Conservation (phyloP, 2,797 vertebrate species). For the Neosilurus hyrtlii region DNA sequence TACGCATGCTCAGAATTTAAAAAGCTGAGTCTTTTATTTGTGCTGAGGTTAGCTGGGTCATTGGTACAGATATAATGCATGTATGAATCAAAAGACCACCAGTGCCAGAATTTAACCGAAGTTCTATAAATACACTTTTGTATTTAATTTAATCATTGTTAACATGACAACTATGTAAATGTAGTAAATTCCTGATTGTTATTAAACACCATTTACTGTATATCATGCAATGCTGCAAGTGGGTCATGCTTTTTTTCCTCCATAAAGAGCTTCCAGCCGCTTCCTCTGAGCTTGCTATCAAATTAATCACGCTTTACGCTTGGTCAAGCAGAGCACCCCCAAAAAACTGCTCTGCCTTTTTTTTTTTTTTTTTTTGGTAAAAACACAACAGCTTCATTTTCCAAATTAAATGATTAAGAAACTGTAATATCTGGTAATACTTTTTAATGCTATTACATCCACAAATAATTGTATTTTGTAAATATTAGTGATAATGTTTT, state of each 20-base stretch:
- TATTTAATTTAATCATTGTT: slow-evolving; percentile 28
- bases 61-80: slow-evolving; percentile 28
- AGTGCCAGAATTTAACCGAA: slow-evolving; percentile 37
- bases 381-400: background rate
- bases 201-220: slow-evolving; percentile 55
- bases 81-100: slow-evolving; percentile 37
- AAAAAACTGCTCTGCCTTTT: slow-evolving; percentile 57
- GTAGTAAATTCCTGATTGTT: slow-evolving; percentile 43
- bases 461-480: background rate
- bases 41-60: slow-evolving; percentile 14
- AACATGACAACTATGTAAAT: slow-evolving; percentile 47
- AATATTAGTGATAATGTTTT: background rate
- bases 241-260: slow-evolving; percentile 73
- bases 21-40: slow-evolving; percentile 28
- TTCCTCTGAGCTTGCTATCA: slow-evolving; percentile 78
- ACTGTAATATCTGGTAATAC: background rate
- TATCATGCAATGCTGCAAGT: slow-evolving; percentile 75
- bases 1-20: slow-evolving; percentile 13
- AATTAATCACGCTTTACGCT: slow-evolving; percentile 82
- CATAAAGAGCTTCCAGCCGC: slow-evolving; percentile 72
- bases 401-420: background rate
- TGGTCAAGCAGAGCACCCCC: slow-evolving; percentile 63
- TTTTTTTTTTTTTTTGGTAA: slow-evolving; percentile 13
- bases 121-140: background rate
- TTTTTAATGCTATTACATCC: background rate